Conservation (phyloP, 2,797 vertebrate species). For the Platalea minor region DNA sequence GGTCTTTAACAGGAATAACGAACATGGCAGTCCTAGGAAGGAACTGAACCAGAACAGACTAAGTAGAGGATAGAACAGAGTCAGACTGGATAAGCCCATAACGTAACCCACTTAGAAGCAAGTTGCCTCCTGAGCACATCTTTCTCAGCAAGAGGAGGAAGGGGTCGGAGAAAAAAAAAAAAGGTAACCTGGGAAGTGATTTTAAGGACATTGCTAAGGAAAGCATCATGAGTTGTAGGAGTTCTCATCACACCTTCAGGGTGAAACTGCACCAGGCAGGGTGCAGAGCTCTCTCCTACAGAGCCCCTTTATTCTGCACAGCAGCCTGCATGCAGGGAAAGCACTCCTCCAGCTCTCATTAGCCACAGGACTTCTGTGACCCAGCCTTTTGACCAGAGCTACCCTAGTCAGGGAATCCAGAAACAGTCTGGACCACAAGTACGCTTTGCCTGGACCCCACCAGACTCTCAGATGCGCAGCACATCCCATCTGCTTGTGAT, state of each 20-base stretch:
- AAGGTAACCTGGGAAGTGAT: not conserved
- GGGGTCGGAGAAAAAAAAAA: accelerated
- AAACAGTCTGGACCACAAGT: not conserved
- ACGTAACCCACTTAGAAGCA: not conserved
- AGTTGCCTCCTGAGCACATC: not conserved
- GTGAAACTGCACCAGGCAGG: not conserved
- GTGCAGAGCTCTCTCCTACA: not conserved
- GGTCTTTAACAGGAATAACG: not conserved
- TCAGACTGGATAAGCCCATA: not conserved
- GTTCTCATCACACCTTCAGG: not conserved
- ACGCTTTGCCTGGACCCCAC: not conserved
- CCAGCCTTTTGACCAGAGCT: not conserved
- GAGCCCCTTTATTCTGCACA: not conserved
- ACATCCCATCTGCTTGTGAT: accelerated
- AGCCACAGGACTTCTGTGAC: not conserved
- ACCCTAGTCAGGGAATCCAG: not conserved
- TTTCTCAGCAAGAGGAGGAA: not conserved
- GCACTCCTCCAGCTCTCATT: not conserved
- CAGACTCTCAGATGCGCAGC: not conserved
- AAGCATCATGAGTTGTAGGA: not conserved
- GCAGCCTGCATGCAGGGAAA: not conserved
- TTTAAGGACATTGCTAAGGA: not conserved
- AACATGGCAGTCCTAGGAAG: not conserved
- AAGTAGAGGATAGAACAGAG: not conserved
- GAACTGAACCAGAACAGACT: not conserved